Evolutionary conservation across 2,797 vertebrate genomes (phyloP).

Genomic region (Sebastolobus alascanus): DNA sequence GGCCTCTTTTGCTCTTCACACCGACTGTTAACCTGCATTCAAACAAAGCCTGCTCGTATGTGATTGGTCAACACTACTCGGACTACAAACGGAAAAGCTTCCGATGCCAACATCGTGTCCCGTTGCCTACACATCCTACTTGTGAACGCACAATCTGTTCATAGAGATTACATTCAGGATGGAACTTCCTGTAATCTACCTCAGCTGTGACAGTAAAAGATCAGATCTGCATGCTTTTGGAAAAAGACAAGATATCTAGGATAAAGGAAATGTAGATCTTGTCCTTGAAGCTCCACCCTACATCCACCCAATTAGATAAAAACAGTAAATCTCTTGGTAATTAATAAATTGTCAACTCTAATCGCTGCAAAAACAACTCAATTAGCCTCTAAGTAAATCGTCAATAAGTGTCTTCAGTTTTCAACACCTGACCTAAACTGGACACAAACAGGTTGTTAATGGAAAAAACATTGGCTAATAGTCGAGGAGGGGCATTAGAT

Average conservation of each 20-base stretch:
- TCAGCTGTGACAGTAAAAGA: background rate
- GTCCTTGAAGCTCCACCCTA: conserved; percentile 4
- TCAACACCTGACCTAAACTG: conserved; percentile 25
- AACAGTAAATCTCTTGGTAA: conserved; percentile 30
- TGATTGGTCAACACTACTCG: no score
- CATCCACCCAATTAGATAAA: conserved; percentile 19
- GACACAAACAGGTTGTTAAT: conserved; percentile 39
- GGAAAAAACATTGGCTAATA: conserved; percentile 10
- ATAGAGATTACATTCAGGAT: no score
- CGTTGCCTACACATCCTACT: no score
- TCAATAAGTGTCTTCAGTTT: conserved; percentile 20
- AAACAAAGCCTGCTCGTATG: no score
- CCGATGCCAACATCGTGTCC: no score
- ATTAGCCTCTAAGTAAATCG: conserved; percentile 29
- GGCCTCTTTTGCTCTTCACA: no score
- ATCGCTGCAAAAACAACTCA: conserved; percentile 34
- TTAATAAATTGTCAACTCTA: conserved; percentile 34
- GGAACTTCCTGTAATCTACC: background rate
- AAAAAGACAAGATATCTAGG: background rate
- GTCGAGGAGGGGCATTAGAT: background rate
- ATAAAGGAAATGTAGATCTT: background rate
- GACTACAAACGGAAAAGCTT: no score
- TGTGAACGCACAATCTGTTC: no score
- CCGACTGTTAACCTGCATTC: no score
- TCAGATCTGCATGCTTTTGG: background rate